phyloP scores from a whole-genome alignment of 2,888 invertebrate species.

The Lepidochitona cinerea region DNA sequence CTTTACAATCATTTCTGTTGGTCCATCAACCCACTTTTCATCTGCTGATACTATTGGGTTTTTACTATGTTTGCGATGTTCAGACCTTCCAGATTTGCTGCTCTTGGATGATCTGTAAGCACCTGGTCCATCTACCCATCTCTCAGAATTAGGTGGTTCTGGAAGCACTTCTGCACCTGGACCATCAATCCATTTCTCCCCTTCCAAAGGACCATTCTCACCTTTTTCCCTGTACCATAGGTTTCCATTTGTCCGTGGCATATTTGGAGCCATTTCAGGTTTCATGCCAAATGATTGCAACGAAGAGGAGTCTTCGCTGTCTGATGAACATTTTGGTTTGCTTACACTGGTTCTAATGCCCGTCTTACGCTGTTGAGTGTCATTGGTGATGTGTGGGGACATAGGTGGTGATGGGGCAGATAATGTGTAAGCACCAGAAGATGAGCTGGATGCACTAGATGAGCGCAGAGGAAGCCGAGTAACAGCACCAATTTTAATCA shows the following conservation, averaged over 20 bases:
- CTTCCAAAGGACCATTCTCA: slow-evolving; percentile 31
- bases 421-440: background rate
- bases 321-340: slow-evolving; percentile 19
- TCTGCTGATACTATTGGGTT: slow-evolving; percentile 74
- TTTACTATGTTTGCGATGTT: slow-evolving; percentile 9
- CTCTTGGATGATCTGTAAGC: slow-evolving; percentile 70
- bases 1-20: slow-evolving; percentile 56
- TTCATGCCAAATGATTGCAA: slow-evolving; percentile 5
- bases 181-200: slow-evolving; percentile 96
- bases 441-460: slow-evolving; percentile 5
- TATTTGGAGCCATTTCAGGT: slow-evolving; percentile 5
- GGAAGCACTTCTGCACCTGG: slow-evolving; percentile 79
- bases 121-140: slow-evolving; percentile 95
- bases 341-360: slow-evolving; percentile 21
- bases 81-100: slow-evolving; percentile 10
- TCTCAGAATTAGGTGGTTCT: slow-evolving; percentile 76
- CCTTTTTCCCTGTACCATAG: slow-evolving; percentile 7
- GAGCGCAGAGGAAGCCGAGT: slow-evolving; percentile 22
- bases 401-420: slow-evolving; percentile 24
- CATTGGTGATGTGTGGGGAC: slow-evolving; percentile 31
- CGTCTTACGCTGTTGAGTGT: slow-evolving; percentile 35
- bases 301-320: slow-evolving; percentile 23
- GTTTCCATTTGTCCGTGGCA: slow-evolving; percentile 5
- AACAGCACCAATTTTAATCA: slow-evolving; percentile 9
- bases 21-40: slow-evolving; percentile 69